Base-by-base conservation (phyloP, 2,797 vertebrate genomes). In the Fistularia tabacaria region DNA sequence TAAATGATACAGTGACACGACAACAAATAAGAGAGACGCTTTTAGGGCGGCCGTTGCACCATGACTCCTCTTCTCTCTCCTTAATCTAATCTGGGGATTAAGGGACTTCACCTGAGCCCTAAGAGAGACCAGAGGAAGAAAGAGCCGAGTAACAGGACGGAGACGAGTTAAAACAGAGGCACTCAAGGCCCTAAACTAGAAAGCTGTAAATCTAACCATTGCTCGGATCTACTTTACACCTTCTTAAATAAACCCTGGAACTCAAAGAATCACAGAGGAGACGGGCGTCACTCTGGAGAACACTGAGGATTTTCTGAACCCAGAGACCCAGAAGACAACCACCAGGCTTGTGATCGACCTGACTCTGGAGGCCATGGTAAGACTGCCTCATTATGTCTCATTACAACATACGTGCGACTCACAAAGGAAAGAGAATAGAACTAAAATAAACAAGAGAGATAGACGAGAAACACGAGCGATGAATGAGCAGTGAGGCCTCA, bases 11-110 rank as follows among this genome's bases (percentile, higher is more conserved):
- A 25, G 25, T 25, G 25, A 25, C 25, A 25, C 25, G 25, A 25
- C 25, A 25, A 25, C 25, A 25, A 25, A 25, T 25, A 25, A n/a
- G 25, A 25, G 25, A 25, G 25, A 25, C 3, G 49, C 43, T 74
- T 64, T 74, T 64, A 64, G 54, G 57, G 41, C 45, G 55, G 62
- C 11, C 46, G 9, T 68, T 62, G 55, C 65, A 58, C 15, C 54
- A 50, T 8, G 40, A 42, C 51, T 65, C 49, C 25, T 39, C 49
- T 51, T 59, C 51, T 57, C 56, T 50, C 44, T 43, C 47, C 37
- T 58, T 46, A 53, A 47, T 53, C 41, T 85, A 82, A 86, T 82
- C 83, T 77, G 60, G 46, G 72, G 79, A 85, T 85, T 83, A 85
- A 25, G 66, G 69, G 67, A 73, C 45, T 7, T 67, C 7, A 40